These are phyloP conservation scores for Sinocyclocheilus rhinocerous DNA, from an alignment of 2,113 vertebrate genomes.

Conservation along the genomic window DNA sequence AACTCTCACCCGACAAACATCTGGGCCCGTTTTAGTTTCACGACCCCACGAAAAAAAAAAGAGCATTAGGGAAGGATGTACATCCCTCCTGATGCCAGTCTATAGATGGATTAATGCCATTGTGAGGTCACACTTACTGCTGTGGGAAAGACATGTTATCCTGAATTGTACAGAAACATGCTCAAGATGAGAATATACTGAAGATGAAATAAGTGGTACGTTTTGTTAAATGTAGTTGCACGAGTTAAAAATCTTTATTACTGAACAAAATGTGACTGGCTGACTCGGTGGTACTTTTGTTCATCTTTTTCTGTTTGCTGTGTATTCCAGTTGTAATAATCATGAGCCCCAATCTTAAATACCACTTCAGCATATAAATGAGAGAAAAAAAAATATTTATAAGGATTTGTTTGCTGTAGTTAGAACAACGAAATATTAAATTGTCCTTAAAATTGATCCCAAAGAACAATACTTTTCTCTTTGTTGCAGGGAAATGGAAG, in stretches of 20 bases:
- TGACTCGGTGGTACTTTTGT: slow-evolving; percentile 85
- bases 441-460: slow-evolving; percentile 76
- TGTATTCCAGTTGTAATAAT: slow-evolving; percentile 80
- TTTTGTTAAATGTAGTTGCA: slow-evolving; percentile 82
- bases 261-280: slow-evolving; percentile 78
- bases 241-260: slow-evolving; percentile 76
- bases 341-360: slow-evolving; percentile 75
- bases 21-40: slow-evolving; percentile 26
- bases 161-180: slow-evolving; percentile 84
- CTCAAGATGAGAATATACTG: slow-evolving; percentile 81
- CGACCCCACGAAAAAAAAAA: neutral
- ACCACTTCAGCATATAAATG: slow-evolving; percentile 87
- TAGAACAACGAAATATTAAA: slow-evolving; percentile 78
- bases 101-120: slow-evolving; percentile 50
- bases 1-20: neutral
- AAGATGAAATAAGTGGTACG: slow-evolving; percentile 83
- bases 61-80: neutral
- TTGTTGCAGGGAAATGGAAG: slow-evolving; percentile 79
- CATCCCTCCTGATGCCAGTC: neutral
- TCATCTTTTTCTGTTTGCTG: slow-evolving; percentile 68
- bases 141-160: slow-evolving; percentile 76
- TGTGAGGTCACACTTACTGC: slow-evolving; percentile 77
- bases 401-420: slow-evolving; percentile 76
- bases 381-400: slow-evolving; percentile 82
- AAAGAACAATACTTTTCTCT: slow-evolving; percentile 81